phyloP scores from a whole-genome alignment of 2,888 invertebrate species.

The Blomia tropicalis region DNA sequence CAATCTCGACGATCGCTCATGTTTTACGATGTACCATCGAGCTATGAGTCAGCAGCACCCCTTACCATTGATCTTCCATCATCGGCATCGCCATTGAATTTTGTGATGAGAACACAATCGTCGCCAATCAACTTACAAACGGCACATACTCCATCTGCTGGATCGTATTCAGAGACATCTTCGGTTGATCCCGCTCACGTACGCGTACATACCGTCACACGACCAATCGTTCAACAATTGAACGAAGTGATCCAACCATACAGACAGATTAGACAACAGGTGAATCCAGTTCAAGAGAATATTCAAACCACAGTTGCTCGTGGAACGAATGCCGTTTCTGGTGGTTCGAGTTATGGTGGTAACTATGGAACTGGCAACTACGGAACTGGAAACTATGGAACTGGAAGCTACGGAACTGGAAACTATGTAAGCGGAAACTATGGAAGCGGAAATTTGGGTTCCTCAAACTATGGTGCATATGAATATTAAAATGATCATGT shows the following conservation, averaged over 20 bases:
- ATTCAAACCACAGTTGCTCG: neutral
- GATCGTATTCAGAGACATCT: neutral
- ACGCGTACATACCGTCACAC: neutral
- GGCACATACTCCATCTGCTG: neutral
- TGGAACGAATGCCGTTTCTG: too few species aligned
- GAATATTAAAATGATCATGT: too few species aligned
- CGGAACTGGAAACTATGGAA: too few species aligned
- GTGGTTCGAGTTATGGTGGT: too few species aligned
- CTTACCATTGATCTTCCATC: neutral
- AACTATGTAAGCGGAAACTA: too few species aligned
- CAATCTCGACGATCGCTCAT: neutral
- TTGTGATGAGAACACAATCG: neutral
- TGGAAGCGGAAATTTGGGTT: too few species aligned
- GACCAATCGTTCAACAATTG: neutral
- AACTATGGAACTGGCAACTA: too few species aligned
- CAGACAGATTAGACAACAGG: neutral
- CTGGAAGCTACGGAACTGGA: too few species aligned
- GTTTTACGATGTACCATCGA: conserved; percentile 2
- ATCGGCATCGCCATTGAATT: neutral
- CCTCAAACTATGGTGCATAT: too few species aligned
- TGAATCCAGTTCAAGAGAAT: neutral
- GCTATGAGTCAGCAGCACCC: neutral
- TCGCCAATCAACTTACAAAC: neutral
- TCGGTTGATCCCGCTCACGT: neutral
- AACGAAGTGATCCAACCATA: neutral